Base-by-base conservation (phyloP, 1,140 invertebrate species). In the Leucophenga varia region DNA sequence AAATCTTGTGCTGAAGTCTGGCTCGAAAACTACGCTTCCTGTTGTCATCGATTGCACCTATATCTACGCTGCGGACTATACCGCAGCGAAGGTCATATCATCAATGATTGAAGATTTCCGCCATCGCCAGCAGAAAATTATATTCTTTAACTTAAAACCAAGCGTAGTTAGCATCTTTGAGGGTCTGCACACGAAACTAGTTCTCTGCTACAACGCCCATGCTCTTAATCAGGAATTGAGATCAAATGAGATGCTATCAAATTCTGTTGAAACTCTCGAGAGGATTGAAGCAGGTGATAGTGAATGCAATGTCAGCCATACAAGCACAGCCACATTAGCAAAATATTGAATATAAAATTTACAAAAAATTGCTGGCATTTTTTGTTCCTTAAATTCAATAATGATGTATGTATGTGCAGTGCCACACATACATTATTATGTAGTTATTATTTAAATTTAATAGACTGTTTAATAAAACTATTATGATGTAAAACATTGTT, bases 11-110 rank as follows among this genome's bases (percentile, higher is more conserved):
- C 86, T 85, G 3, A 93, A 93, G 74, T 85, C 85, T 57, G 86
- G 87, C 39, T 79, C 80, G 3, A 78, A 82, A 45, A 79, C 80
- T 47, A 79, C 77, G 4, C 77, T 86, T 12, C 88, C 88, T 2
- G 87, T 91, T 5, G 88, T 92, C n/a, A 84, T 92, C 22, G 88
- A 92, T 64, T 91, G 89, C 75, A 86, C 87, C 8, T 86, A 90
- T 69, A 88, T 91, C 52, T 89, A 89, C 71, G 85, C 85, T 31
- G 88, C 88, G 4, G 89, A 91, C 71, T 91, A 82, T 60, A 90
- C 88, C 0, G 88, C 89, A 4, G 89, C 89, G 35, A 86, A 82
- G 57, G 88, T 87, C 43, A 83, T 87, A 31, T 79, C 83, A 54
- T 81, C 79, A 42, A 74, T 89, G 42, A 84, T 85, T 1, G 81